phyloP scores from a whole-genome alignment of 2,888 invertebrate genomes.

The Heliconius hortense region DNA sequence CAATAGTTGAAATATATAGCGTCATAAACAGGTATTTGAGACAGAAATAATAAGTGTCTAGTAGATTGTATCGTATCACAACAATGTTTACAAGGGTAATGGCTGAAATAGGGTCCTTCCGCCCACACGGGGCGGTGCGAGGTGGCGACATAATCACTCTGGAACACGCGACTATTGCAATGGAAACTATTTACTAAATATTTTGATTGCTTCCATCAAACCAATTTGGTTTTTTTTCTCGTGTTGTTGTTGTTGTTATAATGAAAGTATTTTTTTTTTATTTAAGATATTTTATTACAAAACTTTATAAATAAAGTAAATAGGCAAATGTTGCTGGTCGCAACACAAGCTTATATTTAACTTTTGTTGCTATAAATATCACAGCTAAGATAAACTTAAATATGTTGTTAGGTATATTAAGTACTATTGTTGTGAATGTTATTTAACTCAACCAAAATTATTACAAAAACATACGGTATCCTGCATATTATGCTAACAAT shows the following conservation, averaged over 20 bases:
- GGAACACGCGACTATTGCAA: conserved; percentile 63
- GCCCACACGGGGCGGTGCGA: conserved; percentile 44
- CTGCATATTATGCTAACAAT: no score
- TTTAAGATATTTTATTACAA: not conserved
- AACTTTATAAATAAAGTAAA: no score
- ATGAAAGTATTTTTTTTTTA: conserved; percentile 29
- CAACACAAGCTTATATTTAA: not conserved
- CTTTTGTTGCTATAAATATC: not conserved
- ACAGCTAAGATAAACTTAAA: not conserved
- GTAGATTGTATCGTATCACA: conserved; percentile 41
- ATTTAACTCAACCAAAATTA: no score
- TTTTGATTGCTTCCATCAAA: conserved; percentile 73
- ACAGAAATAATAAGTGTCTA: conserved; percentile 39
- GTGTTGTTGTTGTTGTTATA: conserved; percentile 49
- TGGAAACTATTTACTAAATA: conserved; percentile 74
- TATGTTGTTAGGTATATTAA: not conserved
- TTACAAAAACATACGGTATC: no score
- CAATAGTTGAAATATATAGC: conserved; percentile 10
- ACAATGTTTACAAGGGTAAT: conserved; percentile 44
- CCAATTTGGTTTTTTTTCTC: conserved; percentile 67
- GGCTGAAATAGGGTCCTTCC: conserved; percentile 43
- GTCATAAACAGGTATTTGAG: conserved; percentile 27
- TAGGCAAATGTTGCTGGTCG: not conserved
- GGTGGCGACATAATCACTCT: conserved; percentile 63
- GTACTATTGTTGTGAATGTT: not conserved